Percentiles rank a stretch among this genome's conserved stretches.
Evolutionary conservation across 1,140 invertebrate species (phyloP).

Genomic region (Aplysia californica): DNA sequence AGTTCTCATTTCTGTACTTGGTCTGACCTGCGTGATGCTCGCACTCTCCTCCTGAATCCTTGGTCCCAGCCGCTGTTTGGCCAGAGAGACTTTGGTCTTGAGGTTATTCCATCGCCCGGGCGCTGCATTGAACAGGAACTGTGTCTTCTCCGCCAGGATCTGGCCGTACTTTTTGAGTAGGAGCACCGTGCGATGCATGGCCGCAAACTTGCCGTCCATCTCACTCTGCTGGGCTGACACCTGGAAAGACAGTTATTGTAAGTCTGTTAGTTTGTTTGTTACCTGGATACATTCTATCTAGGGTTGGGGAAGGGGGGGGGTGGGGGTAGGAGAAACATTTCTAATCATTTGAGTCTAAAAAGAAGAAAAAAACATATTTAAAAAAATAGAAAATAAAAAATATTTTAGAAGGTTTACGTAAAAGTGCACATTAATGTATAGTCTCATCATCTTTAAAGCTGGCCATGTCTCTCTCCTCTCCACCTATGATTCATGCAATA

Average conservation of each 20-base stretch:
- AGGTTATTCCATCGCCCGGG: constrained; percentile 66
- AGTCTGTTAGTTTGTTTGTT: neutral
- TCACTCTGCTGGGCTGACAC: constrained; percentile 66
- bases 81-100: constrained; percentile 67
- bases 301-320: too few relatives aligned
- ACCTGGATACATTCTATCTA: too few relatives aligned
- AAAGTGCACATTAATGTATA: too few relatives aligned
- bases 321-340: too few relatives aligned
- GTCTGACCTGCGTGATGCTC: constrained; percentile 61
- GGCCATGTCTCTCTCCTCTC: too few relatives aligned
- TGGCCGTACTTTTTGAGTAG: constrained; percentile 67
- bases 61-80: constrained; percentile 67
- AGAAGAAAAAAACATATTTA: too few relatives aligned
- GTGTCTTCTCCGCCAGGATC: constrained; percentile 57
- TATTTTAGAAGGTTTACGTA: too few relatives aligned
- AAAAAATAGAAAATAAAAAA: too few relatives aligned
- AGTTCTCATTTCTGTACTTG: too few relatives aligned
- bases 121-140: constrained; percentile 60
- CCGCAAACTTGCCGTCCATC: constrained; percentile 67
- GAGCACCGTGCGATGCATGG: constrained; percentile 64
- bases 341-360: too few relatives aligned
- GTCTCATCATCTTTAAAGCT: too few relatives aligned
- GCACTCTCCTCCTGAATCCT: constrained; percentile 67
- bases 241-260: constrained; percentile 30
- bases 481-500: too few relatives aligned